Evolutionary conservation across 2,888 invertebrate genomes (phyloP).

Genomic region (Auanema freiburgensis): DNA sequence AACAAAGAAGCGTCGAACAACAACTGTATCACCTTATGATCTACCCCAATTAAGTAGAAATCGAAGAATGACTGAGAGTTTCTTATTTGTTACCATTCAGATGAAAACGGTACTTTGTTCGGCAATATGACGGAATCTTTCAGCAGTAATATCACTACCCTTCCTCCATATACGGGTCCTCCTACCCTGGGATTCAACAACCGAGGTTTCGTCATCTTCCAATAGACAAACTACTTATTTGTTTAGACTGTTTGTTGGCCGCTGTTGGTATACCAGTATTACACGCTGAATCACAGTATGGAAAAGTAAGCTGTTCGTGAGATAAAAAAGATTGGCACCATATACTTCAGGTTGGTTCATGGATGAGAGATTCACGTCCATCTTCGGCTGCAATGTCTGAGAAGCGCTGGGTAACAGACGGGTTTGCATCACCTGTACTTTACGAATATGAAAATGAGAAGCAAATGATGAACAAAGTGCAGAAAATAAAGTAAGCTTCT

Average conservation of each 20-base stretch:
- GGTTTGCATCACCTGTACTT: conserved; percentile 61
- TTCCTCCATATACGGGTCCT: conserved; percentile 56
- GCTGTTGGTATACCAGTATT: conserved; percentile 64
- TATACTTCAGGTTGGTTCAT: conserved; percentile 49
- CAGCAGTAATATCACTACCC: conserved; percentile 50
- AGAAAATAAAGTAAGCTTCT: conserved; percentile 57
- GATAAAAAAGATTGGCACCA: no score
- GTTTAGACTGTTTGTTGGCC: conserved; percentile 59
- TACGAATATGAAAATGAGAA: conserved; percentile 62
- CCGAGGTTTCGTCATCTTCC: conserved; percentile 21
- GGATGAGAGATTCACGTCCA: conserved; percentile 62
- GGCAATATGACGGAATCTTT: conserved; percentile 31
- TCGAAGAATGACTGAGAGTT: no score
- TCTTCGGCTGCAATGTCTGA: conserved; percentile 33
- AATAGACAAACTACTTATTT: not conserved
- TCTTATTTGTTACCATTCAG: conserved; percentile 10
- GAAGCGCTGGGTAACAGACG: conserved; percentile 62
- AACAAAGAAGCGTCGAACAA: conserved; percentile 12
- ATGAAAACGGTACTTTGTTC: conserved; percentile 39
- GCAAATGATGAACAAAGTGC: conserved; percentile 61
- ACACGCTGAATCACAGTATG: conserved; percentile 63
- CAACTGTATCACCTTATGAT: conserved; percentile 7
- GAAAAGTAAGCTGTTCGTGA: conserved; percentile 25
- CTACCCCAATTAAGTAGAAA: no score
- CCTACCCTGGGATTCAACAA: conserved; percentile 60